Conservation (phyloP, 2,113 vertebrate species). For the Eulacestoma nigropectus region DNA sequence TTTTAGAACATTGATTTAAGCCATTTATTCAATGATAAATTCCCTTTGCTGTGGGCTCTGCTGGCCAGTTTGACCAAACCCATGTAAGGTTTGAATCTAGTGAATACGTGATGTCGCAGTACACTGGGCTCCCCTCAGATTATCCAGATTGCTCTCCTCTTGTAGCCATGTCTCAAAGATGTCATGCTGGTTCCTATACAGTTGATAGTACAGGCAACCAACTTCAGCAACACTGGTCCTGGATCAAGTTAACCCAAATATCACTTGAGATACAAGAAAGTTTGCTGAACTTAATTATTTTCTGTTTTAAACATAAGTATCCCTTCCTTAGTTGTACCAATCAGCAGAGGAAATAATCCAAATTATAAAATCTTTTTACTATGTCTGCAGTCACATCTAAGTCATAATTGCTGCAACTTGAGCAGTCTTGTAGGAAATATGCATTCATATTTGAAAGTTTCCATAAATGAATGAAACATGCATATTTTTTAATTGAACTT, state of each 20-base stretch:
- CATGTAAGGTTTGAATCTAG: not conserved
- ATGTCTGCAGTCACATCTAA: not conserved
- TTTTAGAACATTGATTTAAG: not conserved
- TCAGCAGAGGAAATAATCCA: not conserved
- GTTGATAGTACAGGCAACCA: not conserved
- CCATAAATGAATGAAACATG: not conserved
- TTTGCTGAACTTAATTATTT: not conserved
- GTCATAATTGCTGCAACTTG: not conserved
- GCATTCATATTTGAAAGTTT: not conserved
- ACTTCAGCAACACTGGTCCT: not conserved
- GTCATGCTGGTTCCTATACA: not conserved
- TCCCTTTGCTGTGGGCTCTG: not conserved
- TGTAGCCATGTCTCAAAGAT: not conserved
- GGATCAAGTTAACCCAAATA: not conserved
- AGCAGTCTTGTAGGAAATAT: not conserved
- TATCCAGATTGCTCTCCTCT: not conserved
- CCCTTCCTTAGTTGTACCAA: not conserved
- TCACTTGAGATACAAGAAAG: not conserved
- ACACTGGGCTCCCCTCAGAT: not conserved
- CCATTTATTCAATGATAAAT: not conserved
- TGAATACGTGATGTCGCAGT: not conserved
- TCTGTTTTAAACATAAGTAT: not conserved
- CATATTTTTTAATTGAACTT: not conserved
- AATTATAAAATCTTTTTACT: not conserved
- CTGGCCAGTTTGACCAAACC: not conserved